Percentiles rank a stretch among this genome's conserved stretches.
Conservation (phyloP, 2,888 invertebrate species). For the Cerastis leucographa region DNA sequence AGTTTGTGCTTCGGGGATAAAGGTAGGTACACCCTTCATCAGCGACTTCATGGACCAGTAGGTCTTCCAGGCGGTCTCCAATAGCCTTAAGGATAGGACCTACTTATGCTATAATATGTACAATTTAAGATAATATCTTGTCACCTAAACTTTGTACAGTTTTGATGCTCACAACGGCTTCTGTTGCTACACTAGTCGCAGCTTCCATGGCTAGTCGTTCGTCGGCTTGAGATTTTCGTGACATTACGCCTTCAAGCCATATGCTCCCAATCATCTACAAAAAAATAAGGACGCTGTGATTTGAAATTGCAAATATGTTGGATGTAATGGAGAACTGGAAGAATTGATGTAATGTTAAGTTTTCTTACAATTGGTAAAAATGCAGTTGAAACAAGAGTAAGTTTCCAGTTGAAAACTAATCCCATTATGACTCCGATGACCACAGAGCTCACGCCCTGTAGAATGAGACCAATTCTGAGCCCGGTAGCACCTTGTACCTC, state of each 20-base stretch:
- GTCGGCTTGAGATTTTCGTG: slow-evolving; percentile 89
- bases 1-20: neutral
- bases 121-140: slow-evolving; percentile 1
- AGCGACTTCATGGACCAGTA: neutral
- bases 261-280: slow-evolving; percentile 90
- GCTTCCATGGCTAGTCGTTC: slow-evolving; percentile 92
- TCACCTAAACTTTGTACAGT: slow-evolving; percentile 92
- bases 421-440: slow-evolving; percentile 90
- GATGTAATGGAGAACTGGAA: neutral
- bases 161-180: slow-evolving; percentile 92
- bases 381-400: slow-evolving; percentile 91
- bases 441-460: slow-evolving; percentile 91
- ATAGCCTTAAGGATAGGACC: neutral
- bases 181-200: slow-evolving; percentile 92
- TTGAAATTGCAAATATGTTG: neutral
- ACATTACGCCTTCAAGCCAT: slow-evolving; percentile 91
- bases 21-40: neutral
- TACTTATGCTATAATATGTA: neutral
- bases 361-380: slow-evolving; percentile 91
- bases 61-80: neutral
- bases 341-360: too few species aligned
- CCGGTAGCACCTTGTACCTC: slow-evolving; percentile 92
- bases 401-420: slow-evolving; percentile 91
- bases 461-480: slow-evolving; percentile 90
- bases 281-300: neutral